Base-by-base conservation (phyloP, 2,888 invertebrate genomes). In the Sarcophaga variegata region DNA sequence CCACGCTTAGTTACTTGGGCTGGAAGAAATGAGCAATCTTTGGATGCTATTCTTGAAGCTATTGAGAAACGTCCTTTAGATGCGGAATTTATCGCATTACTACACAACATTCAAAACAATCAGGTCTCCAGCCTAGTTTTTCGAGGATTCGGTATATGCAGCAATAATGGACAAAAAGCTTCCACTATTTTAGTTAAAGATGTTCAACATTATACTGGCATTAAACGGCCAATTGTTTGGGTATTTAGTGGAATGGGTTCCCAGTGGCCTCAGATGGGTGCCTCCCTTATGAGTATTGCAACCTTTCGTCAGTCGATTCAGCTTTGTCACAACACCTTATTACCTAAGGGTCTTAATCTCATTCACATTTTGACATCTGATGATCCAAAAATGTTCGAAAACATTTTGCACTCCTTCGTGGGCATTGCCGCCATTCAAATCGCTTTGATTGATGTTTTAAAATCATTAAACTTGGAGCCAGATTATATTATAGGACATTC, bases 181-280 rank as follows among this genome's bases (percentile, higher is more conserved):
- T 80, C 91, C 2, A 69, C 93, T 1, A 92, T 93, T 0, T 88
- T 94, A 0, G 90, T 93, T 0, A 94, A 94, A 47, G 94, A 95
- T 49, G 92, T 95, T n/a, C 94, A 95, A 88, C 95, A 95, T 92
- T 95, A 94, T 92, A 94, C 95, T 0, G 96, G 95, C 0, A 94
- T 94, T 0, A 94, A 94, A 72, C 94, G 96, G 0, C 97, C 97
- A 0, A 94, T 98, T 0, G 98, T 97, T 96, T 97, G 96, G 93
- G 96, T 98, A 67, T 98, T 98, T 94, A 97, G 98, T 75, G 98
- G 98, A 47, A 97, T 98, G 97, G 97, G 97, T 3, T 96, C 97
- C 0, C 97, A 97, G 91, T 98, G 97, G 97, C 93, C 95, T 11
- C 96, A 96, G 88, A 97, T 98, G 97, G 97, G 96, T n/a, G 93